Conservation (phyloP, 2,888 invertebrate species). For the Ophioninae sp. region DNA sequence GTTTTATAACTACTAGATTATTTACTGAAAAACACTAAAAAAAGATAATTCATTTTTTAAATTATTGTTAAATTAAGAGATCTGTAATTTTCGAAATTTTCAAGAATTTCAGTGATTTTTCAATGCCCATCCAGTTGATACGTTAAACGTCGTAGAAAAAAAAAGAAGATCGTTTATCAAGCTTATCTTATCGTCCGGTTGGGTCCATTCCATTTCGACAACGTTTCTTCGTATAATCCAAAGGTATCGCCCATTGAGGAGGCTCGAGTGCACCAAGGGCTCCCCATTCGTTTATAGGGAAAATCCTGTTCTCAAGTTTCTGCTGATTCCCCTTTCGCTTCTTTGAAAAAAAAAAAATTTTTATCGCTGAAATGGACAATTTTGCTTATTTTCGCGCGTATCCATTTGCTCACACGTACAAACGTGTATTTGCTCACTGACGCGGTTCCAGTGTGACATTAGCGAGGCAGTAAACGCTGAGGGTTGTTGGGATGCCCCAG, state of each 20-base stretch:
- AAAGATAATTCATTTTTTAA: too few relatives aligned
- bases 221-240: background rate
- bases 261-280: constrained; percentile 35
- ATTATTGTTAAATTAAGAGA: too few relatives aligned
- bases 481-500: constrained; percentile 42
- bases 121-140: too few relatives aligned
- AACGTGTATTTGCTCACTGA: background rate
- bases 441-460: constrained; percentile 58
- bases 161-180: background rate
- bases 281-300: constrained; percentile 19
- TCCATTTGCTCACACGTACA: background rate
- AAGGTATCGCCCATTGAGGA: background rate
- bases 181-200: background rate
- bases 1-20: too few relatives aligned
- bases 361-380: background rate
- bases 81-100: too few relatives aligned
- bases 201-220: background rate
- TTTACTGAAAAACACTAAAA: too few relatives aligned
- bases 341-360: too few relatives aligned
- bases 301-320: constrained; percentile 15
- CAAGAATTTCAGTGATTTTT: too few relatives aligned
- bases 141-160: background rate
- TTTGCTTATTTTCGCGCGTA: background rate
- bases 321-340: background rate
- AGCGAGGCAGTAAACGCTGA: constrained; percentile 63